Base-by-base conservation (phyloP, 2,797 vertebrate species). In the Muraenolepis orangiensis region DNA sequence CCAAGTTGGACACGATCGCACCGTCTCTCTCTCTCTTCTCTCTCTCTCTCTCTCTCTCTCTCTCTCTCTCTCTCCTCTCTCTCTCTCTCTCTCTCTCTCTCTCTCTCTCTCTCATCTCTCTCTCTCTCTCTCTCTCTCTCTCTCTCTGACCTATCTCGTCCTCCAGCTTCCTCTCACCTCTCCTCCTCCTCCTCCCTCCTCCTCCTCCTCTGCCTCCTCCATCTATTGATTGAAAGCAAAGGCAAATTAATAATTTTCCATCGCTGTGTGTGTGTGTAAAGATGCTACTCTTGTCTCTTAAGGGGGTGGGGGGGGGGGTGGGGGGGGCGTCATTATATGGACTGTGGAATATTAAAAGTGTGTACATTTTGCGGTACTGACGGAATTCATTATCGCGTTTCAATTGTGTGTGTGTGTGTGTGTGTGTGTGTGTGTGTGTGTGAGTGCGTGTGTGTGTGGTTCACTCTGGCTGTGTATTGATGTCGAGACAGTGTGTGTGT, bases 1-100 rank as follows among this genome's bases (percentile, higher is more conserved):
- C 74, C 90, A 92, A 91, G 88, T 87, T 92, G 84, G 87, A 91
- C 84, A 87, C 71, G 78, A 90, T 81, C 86, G n/a, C 71, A 23
- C 40, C 16, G 29, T 40, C 28, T 69, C 18, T 36, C 23, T 32
- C 34, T n/a, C n/a, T n/a, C n/a, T n/a, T 30, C 26, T 30, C 81
- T 76, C 80, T 75, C 57, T 83, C 76, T 82, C 76, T 73, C 51
- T 81, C 76, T 80, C 74, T 72, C 66, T 84, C 51, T 72, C 77
- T 77, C 64, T 81, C 26, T 36, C 13, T 38, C n/a, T 28, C 70
- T n/a, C n/a, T n/a, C n/a, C n/a, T n/a, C n/a, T n/a, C n/a, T n/a
- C n/a, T 20, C 30, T n/a, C 81, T 76, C 80, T 75, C 46, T 83
- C 77, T 81, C 76, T 73, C 51, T 76, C 4, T 67, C 12, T 14